Conservation (phyloP, 2,797 vertebrate genomes). For the Phalloptychus januarius region DNA sequence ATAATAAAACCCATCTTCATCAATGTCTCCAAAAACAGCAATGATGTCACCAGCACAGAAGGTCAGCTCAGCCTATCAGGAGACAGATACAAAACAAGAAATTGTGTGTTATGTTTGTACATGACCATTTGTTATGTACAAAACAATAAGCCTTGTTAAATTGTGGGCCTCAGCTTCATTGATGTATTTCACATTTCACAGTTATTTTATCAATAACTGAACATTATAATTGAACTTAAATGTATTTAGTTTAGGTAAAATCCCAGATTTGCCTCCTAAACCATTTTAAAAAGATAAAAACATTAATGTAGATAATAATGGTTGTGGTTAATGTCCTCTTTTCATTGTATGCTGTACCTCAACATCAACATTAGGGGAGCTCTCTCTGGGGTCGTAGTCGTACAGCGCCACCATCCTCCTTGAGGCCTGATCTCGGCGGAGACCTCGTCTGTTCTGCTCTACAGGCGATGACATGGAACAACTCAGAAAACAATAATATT, state of each 20-base stretch:
- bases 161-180: not conserved
- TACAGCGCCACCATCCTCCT: conserved; percentile 96
- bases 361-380: conserved; percentile 95
- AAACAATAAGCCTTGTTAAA: not conserved
- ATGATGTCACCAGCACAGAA: conserved; percentile 98
- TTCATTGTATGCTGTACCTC: conserved; percentile 82
- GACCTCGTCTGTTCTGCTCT: conserved; percentile 87
- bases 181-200: not conserved
- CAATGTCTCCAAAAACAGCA: conserved; percentile 93
- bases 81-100: conserved; percentile 34
- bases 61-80: conserved; percentile 89
- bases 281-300: not conserved
- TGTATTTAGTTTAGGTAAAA: not conserved
- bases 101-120: too few relatives aligned
- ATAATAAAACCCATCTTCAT: conserved; percentile 98
- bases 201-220: not conserved
- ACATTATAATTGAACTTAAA: not conserved
- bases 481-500: not conserved
- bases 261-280: not conserved
- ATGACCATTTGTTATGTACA: too few relatives aligned
- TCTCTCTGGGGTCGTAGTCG: conserved; percentile 95
- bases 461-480: conserved; percentile 21
- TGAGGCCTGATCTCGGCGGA: conserved; percentile 82
- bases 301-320: not conserved
- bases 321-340: not conserved